Conservation (phyloP, 2,888 invertebrate genomes). For the Epistrophella euchroma region DNA sequence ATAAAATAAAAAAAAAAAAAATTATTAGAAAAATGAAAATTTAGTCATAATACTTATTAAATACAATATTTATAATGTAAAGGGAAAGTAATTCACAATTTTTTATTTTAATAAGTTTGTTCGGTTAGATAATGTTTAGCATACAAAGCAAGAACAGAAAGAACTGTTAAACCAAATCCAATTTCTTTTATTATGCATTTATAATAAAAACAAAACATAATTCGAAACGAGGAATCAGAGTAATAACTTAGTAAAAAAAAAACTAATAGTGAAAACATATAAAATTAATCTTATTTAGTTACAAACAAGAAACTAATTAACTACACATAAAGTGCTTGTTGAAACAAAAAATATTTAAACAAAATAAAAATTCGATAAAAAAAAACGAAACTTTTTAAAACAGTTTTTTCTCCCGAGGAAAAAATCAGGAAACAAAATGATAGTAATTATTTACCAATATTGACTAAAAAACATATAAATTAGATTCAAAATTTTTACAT, state of each 20-base stretch:
- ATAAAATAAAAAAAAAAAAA: constrained; percentile 30
- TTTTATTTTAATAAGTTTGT: constrained; percentile 25
- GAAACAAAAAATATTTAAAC: constrained; percentile 50
- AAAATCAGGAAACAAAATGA: constrained; percentile 72
- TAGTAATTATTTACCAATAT: constrained; percentile 66
- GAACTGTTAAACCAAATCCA: constrained; percentile 54
- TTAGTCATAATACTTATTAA: constrained; percentile 41
- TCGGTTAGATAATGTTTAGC: constrained; percentile 17
- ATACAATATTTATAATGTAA: constrained; percentile 43
- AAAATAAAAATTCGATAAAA: constrained; percentile 52
- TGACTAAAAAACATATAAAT: constrained; percentile 48
- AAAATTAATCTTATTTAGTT: constrained; percentile 56
- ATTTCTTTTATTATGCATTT: constrained; percentile 58
- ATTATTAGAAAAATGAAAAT: constrained; percentile 46
- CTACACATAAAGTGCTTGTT: constrained; percentile 75
- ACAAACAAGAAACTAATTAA: constrained; percentile 57
- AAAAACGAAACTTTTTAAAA: constrained; percentile 47
- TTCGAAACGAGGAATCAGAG: constrained; percentile 60
- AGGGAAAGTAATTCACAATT: constrained; percentile 41
- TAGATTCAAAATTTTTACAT: constrained; percentile 75
- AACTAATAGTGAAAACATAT: constrained; percentile 5
- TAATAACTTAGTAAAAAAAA: constrained; percentile 55
- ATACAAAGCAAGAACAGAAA: constrained; percentile 20
- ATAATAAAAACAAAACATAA: constrained; percentile 38
- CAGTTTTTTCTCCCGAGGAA: constrained; percentile 47